phyloP scores from a whole-genome alignment of 92 coral and sea anemone species.

The Zoanthus sansibaricus region DNA sequence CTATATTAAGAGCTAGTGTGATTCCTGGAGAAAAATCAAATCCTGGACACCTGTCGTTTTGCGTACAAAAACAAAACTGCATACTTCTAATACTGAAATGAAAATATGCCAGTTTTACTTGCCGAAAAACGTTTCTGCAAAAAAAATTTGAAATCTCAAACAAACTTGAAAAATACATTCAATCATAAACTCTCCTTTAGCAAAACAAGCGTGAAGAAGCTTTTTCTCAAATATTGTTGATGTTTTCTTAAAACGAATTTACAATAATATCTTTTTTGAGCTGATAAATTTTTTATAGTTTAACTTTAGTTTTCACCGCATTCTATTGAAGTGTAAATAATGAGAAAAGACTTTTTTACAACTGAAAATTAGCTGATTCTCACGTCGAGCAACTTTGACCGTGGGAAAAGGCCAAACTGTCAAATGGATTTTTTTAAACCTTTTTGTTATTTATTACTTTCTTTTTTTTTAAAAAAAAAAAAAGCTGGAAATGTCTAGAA shows the following conservation, averaged over 20 bases:
- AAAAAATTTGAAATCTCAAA: neutral
- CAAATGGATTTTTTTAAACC: neutral
- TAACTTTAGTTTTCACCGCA: slow-evolving; percentile 64
- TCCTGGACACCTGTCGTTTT: slow-evolving; percentile 43
- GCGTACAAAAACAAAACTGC: slow-evolving; percentile 23
- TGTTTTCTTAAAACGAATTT: slow-evolving; percentile 44
- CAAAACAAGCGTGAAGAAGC: neutral
- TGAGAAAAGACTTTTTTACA: slow-evolving; percentile 39
- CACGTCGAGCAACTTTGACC: neutral
- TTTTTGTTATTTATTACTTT: no score
- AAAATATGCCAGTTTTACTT: neutral
- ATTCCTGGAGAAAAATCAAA: slow-evolving; percentile 50
- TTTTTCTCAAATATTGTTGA: slow-evolving; percentile 49
- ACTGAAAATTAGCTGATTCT: slow-evolving; percentile 35
- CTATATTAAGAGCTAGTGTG: slow-evolving; percentile 43
- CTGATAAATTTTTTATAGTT: slow-evolving; percentile 61
- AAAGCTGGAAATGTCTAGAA: neutral
- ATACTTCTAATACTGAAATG: slow-evolving; percentile 6
- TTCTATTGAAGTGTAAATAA: slow-evolving; percentile 40
- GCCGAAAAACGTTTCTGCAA: neutral
- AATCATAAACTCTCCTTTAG: neutral
- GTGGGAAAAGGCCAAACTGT: neutral
- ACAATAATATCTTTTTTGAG: slow-evolving; percentile 56
- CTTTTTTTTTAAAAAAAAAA: neutral
- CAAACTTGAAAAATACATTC: neutral